Percentiles rank a stretch among this genome's conserved stretches.
Evolutionary conservation across 2,888 invertebrate genomes (phyloP).

Genomic region (Thysanoteuthis rhombus): DNA sequence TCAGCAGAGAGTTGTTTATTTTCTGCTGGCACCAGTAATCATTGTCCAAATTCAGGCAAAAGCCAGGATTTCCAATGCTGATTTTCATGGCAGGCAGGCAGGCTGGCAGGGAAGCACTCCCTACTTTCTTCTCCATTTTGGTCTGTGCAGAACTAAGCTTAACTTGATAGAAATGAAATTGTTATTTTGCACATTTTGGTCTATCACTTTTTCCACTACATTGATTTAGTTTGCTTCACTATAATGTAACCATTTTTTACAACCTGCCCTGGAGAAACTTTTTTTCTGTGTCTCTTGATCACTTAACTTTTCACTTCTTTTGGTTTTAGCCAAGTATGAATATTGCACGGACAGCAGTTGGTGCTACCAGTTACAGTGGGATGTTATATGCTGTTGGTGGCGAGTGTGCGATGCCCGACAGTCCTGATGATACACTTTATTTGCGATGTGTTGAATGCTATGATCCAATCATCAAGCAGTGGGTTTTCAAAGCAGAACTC

Average conservation of each 20-base stretch:
- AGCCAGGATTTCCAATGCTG: too few relatives aligned
- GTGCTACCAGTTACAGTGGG: slow-evolving; percentile 58
- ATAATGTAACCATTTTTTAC: too few relatives aligned
- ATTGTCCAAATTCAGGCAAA: too few relatives aligned
- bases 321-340: slow-evolving; percentile 57
- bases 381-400: slow-evolving; percentile 63
- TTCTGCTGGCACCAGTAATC: too few relatives aligned
- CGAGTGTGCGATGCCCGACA: slow-evolving; percentile 63
- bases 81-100: too few relatives aligned
- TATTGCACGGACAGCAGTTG: slow-evolving; percentile 63
- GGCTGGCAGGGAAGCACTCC: too few relatives aligned
- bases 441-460: slow-evolving; percentile 63
- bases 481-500: slow-evolving; percentile 59
- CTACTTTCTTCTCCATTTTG: too few relatives aligned
- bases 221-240: too few relatives aligned
- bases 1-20: too few relatives aligned
- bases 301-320: neutral
- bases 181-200: neutral
- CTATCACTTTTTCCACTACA: neutral
- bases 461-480: slow-evolving; percentile 59
- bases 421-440: slow-evolving; percentile 64
- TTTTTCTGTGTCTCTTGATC: neutral
- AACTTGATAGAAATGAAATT: too few relatives aligned
- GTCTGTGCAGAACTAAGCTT: too few relatives aligned
- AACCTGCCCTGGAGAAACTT: too few relatives aligned